phyloP scores from a whole-genome alignment of 2,797 vertebrate genomes.

The Mionectes olivaceus region DNA sequence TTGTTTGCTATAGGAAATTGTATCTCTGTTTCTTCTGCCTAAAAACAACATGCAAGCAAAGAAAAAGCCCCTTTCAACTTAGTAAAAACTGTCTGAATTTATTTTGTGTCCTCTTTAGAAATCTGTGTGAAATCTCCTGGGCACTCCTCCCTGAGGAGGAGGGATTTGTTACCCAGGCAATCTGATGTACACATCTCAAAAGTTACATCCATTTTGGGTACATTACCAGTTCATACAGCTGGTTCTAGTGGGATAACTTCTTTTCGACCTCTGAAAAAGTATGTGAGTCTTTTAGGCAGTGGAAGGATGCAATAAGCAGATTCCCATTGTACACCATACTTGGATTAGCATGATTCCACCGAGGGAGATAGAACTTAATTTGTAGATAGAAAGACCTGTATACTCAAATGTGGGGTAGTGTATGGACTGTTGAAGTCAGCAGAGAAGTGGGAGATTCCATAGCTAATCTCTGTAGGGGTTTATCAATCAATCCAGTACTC shows the following conservation, averaged over 20 bases:
- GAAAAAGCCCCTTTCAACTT: not conserved
- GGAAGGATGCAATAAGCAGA: not conserved
- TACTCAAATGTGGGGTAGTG: not conserved
- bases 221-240: not conserved
- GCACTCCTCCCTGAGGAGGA: not conserved
- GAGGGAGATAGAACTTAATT: not conserved
- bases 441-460: not conserved
- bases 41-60: not conserved
- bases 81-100: not conserved
- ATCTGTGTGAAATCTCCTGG: not conserved
- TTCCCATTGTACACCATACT: not conserved
- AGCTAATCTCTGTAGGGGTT: not conserved
- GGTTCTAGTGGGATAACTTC: not conserved
- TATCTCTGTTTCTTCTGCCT: not conserved
- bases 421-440: not conserved
- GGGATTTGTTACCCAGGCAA: not conserved
- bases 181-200: not conserved
- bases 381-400: not conserved
- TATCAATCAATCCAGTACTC: not conserved
- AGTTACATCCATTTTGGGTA: not conserved
- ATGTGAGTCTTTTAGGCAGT: not conserved
- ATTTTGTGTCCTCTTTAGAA: not conserved
- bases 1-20: not conserved
- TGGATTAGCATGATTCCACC: not conserved
- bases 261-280: not conserved